Evolutionary conservation across 2,888 invertebrate species (phyloP).

Genomic region (Lacanobia wlatinum): DNA sequence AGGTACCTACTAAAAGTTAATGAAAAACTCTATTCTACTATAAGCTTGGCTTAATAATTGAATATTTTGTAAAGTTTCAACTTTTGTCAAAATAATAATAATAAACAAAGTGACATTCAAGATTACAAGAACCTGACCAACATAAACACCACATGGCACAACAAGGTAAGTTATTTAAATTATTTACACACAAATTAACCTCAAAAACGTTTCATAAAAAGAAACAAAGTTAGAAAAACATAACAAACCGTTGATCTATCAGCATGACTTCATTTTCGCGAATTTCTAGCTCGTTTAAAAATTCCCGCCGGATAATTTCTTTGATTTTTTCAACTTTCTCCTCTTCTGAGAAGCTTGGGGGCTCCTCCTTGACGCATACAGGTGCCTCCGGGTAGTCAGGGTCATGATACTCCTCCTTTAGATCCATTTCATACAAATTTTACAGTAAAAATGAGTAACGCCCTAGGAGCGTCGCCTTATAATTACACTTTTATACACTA

Average conservation of each 20-base stretch:
- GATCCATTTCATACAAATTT: constrained; percentile 81
- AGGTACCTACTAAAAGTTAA: not conserved
- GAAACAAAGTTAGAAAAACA: constrained; percentile 52
- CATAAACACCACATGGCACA: constrained; percentile 46
- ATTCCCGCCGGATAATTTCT: constrained; percentile 93
- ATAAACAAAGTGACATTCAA: constrained; percentile 32
- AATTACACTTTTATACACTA: constrained; percentile 67
- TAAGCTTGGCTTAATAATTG: not conserved
- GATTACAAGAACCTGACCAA: not conserved
- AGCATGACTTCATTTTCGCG: constrained; percentile 93
- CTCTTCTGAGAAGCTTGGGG: constrained; percentile 76
- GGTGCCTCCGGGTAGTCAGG: constrained; percentile 90
- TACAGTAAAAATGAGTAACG: constrained; percentile 75
- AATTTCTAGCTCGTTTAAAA: constrained; percentile 92
- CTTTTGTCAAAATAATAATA: constrained; percentile 6
- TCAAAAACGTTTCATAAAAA: constrained; percentile 8
- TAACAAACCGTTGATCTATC: constrained; percentile 92
- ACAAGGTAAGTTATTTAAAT: not conserved
- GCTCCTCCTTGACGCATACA: constrained; percentile 74
- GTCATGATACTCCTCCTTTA: constrained; percentile 90
- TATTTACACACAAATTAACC: constrained; percentile 1
- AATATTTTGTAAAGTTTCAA: not conserved
- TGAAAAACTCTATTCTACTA: not conserved
- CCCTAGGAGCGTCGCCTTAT: constrained; percentile 73
- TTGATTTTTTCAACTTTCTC: constrained; percentile 89